phyloP scores from a whole-genome alignment of 2,797 vertebrate genomes.

The Urocyon cinereoargenteus region DNA sequence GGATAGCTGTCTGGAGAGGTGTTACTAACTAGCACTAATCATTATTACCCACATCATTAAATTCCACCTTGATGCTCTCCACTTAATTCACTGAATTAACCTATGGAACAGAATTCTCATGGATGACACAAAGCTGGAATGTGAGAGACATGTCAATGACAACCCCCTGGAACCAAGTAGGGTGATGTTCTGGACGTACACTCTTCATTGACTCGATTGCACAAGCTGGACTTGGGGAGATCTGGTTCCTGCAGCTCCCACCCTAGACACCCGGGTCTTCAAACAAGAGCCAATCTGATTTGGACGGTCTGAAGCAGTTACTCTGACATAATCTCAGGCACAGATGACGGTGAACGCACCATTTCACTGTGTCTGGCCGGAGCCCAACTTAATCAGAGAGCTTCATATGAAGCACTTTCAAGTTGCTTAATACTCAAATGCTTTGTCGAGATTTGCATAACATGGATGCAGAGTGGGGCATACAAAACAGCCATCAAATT shows the following conservation, averaged over 20 bases:
- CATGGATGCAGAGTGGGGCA: background rate
- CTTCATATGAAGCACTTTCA: background rate
- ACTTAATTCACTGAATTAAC: background rate
- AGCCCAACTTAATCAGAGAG: background rate
- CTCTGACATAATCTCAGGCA: background rate
- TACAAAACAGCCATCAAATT: background rate
- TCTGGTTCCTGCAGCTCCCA: background rate
- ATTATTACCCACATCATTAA: background rate
- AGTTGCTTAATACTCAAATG: background rate
- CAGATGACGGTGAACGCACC: fast-evolving
- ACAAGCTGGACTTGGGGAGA: background rate
- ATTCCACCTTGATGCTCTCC: background rate
- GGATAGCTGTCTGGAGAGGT: background rate
- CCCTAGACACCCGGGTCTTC: background rate
- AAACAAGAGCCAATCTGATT: background rate
- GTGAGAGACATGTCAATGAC: background rate
- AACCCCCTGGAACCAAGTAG: background rate
- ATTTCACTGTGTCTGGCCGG: background rate
- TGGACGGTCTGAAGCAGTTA: background rate
- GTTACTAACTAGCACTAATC: background rate
- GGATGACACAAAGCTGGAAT: background rate
- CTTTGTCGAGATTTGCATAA: background rate
- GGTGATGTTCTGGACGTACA: too few relatives aligned
- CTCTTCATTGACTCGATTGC: background rate
- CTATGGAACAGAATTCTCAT: background rate